Base-by-base conservation (phyloP, 2,888 invertebrate genomes). In the Rhagonycha fulva region DNA sequence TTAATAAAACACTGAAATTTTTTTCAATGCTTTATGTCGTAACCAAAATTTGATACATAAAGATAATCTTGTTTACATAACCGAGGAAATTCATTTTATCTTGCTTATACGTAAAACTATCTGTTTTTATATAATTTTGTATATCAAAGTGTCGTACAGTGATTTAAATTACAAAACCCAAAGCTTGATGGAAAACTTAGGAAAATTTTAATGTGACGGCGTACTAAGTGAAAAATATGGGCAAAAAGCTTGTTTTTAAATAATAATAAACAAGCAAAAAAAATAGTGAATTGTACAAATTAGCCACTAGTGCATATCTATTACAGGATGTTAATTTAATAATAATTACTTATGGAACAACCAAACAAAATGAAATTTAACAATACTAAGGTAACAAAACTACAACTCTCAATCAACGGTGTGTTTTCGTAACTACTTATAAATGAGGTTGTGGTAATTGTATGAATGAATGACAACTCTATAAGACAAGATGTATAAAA, bases 101-200 rank as follows among this genome's bases (percentile, higher is more conserved):
- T 69, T 26, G 19, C 60, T 69, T 60, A 69, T 69, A 26, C 23
- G 60, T 24, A 69, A 69, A 69, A 68, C 19, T 69, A 69, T 11
- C 69, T 24, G n/a, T 32, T 19, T 47, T 47, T 47, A 32, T 47
- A 47, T 47, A 47, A 47, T 47, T 47, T 47, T 47, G 47, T 47
- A 47, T 47, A 47, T 47, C n/a, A n/a, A 47, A 47, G 47, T 47
- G 47, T 47, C 47, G 12, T 47, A 47, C 47, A 47, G 47, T 47
- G 47, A 47, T 47, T 47, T 47, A 47, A 47, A 47, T 47, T 47
- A 47, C 47, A 47, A 47, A 47, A 47, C 47, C n/a, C 47, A 47
- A 47, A 47, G n/a, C 47, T 47, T 47, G 7, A 47, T 47, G n/a
- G n/a, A 47, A 47, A 47, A n/a, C 47, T 47, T 47, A 47, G 47